These are phyloP conservation scores for Monochamus saltuarius DNA, from an alignment of 1,140 invertebrate species.

Conservation along the genomic window DNA sequence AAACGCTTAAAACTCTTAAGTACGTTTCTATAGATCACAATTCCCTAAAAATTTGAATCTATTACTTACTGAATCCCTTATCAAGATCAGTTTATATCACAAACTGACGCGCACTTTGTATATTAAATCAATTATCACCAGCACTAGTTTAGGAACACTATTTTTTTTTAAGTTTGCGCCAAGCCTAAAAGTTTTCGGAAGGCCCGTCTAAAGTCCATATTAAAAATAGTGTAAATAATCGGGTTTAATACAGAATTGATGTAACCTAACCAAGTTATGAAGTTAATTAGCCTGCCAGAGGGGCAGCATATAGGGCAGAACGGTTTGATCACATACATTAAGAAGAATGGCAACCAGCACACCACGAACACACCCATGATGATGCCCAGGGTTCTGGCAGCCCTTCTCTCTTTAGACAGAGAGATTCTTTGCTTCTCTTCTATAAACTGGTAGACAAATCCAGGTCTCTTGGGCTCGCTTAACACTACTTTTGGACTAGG, in stretches of 20 bases:
- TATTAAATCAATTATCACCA: too few species aligned
- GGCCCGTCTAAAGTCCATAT: conserved; percentile 91
- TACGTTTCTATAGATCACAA: background rate
- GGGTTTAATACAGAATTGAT: conserved; percentile 97
- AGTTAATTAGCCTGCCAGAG: conserved; percentile 77
- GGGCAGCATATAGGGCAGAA: conserved; percentile 81
- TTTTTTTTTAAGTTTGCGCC: background rate
- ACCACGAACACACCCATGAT: conserved; percentile 95
- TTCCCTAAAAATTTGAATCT: background rate
- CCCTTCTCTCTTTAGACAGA: conserved; percentile 85
- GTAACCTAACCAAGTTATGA: conserved; percentile 97
- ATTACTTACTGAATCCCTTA: background rate
- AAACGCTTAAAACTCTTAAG: background rate
- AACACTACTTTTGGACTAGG: conserved; percentile 44
- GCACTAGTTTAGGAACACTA: background rate
- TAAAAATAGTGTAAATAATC: conserved; percentile 97
- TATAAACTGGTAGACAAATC: conserved; percentile 83
- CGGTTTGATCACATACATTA: conserved; percentile 90
- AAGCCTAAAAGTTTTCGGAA: conserved; percentile 85
- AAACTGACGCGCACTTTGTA: background rate
- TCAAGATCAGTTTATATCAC: background rate
- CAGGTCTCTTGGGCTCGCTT: conserved; percentile 54
- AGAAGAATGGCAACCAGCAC: conserved; percentile 96
- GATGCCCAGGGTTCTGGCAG: conserved; percentile 88
- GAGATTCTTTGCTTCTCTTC: conserved; percentile 93